Base-by-base conservation (phyloP, 2,797 vertebrate genomes). In the Corythornis leucogaster region DNA sequence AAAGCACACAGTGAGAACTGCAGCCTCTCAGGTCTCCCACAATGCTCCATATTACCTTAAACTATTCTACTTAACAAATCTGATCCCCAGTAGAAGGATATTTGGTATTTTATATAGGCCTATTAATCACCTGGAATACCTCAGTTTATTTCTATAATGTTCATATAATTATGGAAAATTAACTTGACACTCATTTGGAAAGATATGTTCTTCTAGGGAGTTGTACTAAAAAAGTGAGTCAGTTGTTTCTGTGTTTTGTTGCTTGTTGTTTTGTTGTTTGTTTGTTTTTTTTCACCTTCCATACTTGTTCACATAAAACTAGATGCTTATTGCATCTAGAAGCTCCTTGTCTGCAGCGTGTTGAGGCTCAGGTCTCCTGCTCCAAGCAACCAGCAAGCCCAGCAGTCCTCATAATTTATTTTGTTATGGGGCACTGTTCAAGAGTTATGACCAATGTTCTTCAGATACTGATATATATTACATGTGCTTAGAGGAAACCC, bases 401-500 rank as follows among this genome's bases (percentile, higher is more conserved):
- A 10, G 51, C 31, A 48, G n/a, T 88, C 69, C 75, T 69, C 33
- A 10, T 90, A 95, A 95, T 96, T 96, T 97, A 95, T 96, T 95
- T 95, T 93, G 78, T 94, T 96, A 91, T 94, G 87, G 40, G 59
- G 86, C 89, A 93, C 95, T 77, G 74, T 96, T 93, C 73, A 80
- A 95, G 93, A 93, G 45, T 95, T 95, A 91, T 89, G 86, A 75
- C 92, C 86, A 82, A 58, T 43, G 89, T 76, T 94, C 87, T 80
- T 89, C 78, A 79, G 90, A 77, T 73, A 63, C 89, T 94, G 95
- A 95, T 95, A 96, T 95, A 95, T 87, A 67, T 93, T 96, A 89
- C 83, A 80, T 95, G 90, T 94, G 90, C 82, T 96, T 96, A 90
- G 92, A 96, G 92, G 94, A 96, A 96, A 95, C 80, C 76, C 93